phyloP scores from a whole-genome alignment of 2,888 invertebrate genomes.

The Mayetiola destructor region DNA sequence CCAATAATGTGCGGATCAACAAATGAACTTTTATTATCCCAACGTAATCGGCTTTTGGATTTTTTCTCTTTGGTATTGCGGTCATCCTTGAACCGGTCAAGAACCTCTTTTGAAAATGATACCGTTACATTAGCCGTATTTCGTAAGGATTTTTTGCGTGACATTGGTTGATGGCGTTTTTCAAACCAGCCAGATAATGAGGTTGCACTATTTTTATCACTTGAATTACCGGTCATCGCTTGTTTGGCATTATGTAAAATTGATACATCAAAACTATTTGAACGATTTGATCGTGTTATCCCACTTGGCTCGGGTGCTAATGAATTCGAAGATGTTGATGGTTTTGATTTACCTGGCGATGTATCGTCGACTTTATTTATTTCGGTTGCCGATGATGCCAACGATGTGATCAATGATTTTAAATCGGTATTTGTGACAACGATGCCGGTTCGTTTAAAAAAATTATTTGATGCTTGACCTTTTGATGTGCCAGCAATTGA shows the following conservation, averaged over 20 bases:
- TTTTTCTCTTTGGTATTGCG: slow-evolving; percentile 29
- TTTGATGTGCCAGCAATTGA: slow-evolving; percentile 30
- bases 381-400: slow-evolving; percentile 69
- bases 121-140: slow-evolving; percentile 38
- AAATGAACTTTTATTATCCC: slow-evolving; percentile 57
- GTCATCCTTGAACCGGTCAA: slow-evolving; percentile 41
- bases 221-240: slow-evolving; percentile 35
- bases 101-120: slow-evolving; percentile 47
- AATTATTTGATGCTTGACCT: slow-evolving; percentile 21
- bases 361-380: slow-evolving; percentile 51
- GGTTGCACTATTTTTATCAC: slow-evolving; percentile 23
- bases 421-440: slow-evolving; percentile 71
- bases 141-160: slow-evolving; percentile 42
- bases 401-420: slow-evolving; percentile 59
- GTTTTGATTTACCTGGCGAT: slow-evolving; percentile 22
- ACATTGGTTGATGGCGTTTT: slow-evolving; percentile 62
- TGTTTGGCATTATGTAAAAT: slow-evolving; percentile 43
- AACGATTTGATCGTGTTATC: slow-evolving; percentile 47
- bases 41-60: slow-evolving; percentile 24
- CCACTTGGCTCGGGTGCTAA: slow-evolving; percentile 20
- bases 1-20: slow-evolving; percentile 69
- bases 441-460: slow-evolving; percentile 39
- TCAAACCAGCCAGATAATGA: slow-evolving; percentile 58
- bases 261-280: slow-evolving; percentile 74
- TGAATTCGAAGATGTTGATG: slow-evolving; percentile 19